A percentile compares a stretch with the other conserved stretches of the same genome.
Evolutionary conservation across 2,888 invertebrate genomes (phyloP).

Genomic region (Stegana nigrithorax): DNA sequence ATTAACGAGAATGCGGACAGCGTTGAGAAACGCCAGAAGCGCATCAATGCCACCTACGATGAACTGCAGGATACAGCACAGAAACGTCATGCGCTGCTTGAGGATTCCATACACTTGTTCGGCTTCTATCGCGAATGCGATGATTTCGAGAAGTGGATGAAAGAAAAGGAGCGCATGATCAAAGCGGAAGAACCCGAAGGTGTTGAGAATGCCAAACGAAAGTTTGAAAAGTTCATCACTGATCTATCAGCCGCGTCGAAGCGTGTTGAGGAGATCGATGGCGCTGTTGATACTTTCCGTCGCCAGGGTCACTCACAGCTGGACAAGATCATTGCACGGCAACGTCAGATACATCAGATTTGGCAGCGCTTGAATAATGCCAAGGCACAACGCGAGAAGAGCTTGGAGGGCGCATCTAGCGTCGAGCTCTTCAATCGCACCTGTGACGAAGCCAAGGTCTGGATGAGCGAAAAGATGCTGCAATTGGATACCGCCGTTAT

Average conservation of each 20-base stretch:
- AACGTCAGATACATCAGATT: constrained; percentile 86
- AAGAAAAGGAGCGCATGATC: constrained; percentile 91
- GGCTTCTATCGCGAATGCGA: constrained; percentile 97
- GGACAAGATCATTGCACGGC: constrained; percentile 80
- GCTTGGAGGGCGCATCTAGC: constrained; percentile 90
- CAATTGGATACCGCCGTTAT: constrained; percentile 83
- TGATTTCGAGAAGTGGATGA: constrained; percentile 97
- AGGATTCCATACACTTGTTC: constrained; percentile 92
- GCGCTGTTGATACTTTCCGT: constrained; percentile 86
- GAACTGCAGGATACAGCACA: constrained; percentile 84
- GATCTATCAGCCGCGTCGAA: constrained; percentile 94
- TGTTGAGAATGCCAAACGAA: constrained; percentile 92
- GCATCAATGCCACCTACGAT: constrained; percentile 84
- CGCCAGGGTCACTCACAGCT: constrained; percentile 87
- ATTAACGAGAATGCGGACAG: constrained; percentile 77
- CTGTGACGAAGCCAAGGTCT: constrained; percentile 95
- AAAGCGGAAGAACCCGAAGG: constrained; percentile 84
- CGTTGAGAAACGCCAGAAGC: constrained; percentile 82
- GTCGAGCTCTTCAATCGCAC: constrained; percentile 96
- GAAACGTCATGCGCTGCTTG: constrained; percentile 84
- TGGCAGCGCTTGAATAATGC: constrained; percentile 90
- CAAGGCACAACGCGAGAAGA: constrained; percentile 91
- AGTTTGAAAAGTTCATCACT: constrained; percentile 96
- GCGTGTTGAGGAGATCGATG: constrained; percentile 89
- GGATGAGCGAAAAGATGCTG: constrained; percentile 97